Evolutionary conservation across 1,140 invertebrate genomes (phyloP), one percentile per base, ranked within the genome.

Genomic region (Drosophila punjabiensis): DNA sequence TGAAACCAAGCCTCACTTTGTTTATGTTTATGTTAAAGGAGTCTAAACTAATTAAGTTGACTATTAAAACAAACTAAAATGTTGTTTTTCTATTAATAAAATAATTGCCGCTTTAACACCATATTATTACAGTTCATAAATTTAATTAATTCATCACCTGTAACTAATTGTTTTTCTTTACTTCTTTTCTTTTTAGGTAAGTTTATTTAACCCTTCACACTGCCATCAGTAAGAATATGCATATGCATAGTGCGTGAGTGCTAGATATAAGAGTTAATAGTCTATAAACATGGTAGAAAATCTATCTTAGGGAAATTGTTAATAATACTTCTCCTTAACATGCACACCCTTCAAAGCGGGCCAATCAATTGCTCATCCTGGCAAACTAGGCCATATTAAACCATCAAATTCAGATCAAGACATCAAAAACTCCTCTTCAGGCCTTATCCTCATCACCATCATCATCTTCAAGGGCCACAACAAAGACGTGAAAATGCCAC

Each of bases 151-250:
- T 56, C 0, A 39, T 64, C 33, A 8, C 37, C 18, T 37, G 4
- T 39, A 8, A 30, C 59, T 76, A 64, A 76, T 63, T 48, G 37
- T 8, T 11, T 47, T 9, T 43, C 37, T 16, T 70, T 18, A n/a
- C 10, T 32, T 24, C 1, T 45, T 87, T 39, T 88, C 76, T 6
- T 88, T 87, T 55, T 67, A 88, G 84, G 84, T 87, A 87, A 87
- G 84, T 88, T 69, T 74, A 20, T 5, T 33, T 50, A 41, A 39
- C 35, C 50, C 60, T 68, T 75, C 20, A 32, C 28, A 18, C 14
- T 59, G 64, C 18, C 37, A 48, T 37, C 24, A 53, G 39, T 16
- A 9, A 11, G n/a, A 48, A 41, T 24, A 59, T 28, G 18, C 47
- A 63, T 64, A 63, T 50, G 47, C 61, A 30, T 65, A 50, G 68